Evolutionary conservation across 2,888 invertebrate species (phyloP), one percentile per base, ranked within the genome.

Genomic region (Caenorhabditis becei): DNA sequence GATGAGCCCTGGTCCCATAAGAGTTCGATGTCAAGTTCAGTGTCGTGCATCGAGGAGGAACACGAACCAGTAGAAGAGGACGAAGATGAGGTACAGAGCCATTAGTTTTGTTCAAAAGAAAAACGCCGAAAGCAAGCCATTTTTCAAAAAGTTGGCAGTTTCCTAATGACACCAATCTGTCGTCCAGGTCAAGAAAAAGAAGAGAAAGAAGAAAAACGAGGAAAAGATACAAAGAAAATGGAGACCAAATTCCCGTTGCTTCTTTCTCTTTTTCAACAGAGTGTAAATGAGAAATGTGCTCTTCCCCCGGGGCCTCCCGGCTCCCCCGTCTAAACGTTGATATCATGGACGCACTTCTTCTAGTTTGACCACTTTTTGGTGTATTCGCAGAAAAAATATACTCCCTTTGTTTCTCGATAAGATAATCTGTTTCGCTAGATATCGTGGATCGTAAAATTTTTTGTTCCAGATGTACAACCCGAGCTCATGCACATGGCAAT

Each of bases 401-500:
- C 14, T 35, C 1, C 11, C 20, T 10, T 8, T 37, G 18, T 35
- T 58, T 7, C n/a, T 28, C 8, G 26, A 8, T 35, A 11, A 32
- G 5, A 58, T n/a, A 23, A 44, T 20, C 20, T 59, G 53, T 59
- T 44, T 18, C 18, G 47, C 26, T n/a, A 23, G 47, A 32, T 59
- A 35, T 28, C 10, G 3, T 24, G 7, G 28, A 5, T 23, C 11
- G 1, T 26, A 24, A 18, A 49, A 54, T 26, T 16, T 10, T 26
- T 11, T 10, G 20, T 28, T 49, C 18, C 82, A 82, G 82, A 78
- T 78, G 82, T 70, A 77, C 69, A 77, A 66, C 37, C 59, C 77
- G n/a, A 82, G 63, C 37, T 58, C 61, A 18, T 77, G 74, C 69
- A 82, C 86, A 59, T 90, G 89, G 89, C 90, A 90, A 79, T 78